Percentiles rank a stretch among this genome's conserved stretches.
Conservation (phyloP, 2,113 vertebrate species). For the Eolophus roseicapilla region DNA sequence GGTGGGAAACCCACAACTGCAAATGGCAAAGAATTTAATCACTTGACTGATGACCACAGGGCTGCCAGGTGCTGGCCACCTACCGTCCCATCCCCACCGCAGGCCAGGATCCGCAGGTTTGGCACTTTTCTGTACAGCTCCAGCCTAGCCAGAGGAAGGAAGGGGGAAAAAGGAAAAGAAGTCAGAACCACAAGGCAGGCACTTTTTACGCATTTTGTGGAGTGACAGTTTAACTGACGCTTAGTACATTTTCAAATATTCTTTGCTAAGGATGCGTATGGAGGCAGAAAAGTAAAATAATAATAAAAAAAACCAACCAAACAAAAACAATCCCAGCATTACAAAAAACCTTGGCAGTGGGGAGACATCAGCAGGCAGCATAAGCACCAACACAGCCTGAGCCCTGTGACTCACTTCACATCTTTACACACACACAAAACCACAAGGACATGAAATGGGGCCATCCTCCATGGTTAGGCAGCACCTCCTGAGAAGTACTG, state of each 20-base stretch:
- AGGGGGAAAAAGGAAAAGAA: background rate
- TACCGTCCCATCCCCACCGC: slow-evolving; percentile 85
- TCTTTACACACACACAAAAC: background rate
- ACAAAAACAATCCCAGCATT: background rate
- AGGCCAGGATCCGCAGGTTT: slow-evolving; percentile 82
- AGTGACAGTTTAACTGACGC: background rate
- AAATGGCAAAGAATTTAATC: background rate
- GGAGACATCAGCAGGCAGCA: background rate
- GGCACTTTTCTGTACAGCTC: slow-evolving; percentile 84
- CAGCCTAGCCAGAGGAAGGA: slow-evolving; percentile 49
- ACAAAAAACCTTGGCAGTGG: background rate
- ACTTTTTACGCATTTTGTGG: background rate
- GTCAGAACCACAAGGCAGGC: background rate
- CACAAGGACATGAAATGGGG: background rate
- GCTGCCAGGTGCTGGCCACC: background rate
- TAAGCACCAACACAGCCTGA: background rate
- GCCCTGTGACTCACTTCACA: background rate
- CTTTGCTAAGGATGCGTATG: background rate
- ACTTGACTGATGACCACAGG: fast-evolving
- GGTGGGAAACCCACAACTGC: background rate
- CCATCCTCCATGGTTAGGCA: background rate
- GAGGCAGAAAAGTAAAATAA: background rate
- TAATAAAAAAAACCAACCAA: background rate
- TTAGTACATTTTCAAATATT: background rate
- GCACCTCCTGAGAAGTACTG: background rate